Percentiles rank a stretch among this genome's conserved stretches.
Evolutionary conservation across 2,888 invertebrate genomes (phyloP).

Genomic region (Eledone cirrhosa): DNA sequence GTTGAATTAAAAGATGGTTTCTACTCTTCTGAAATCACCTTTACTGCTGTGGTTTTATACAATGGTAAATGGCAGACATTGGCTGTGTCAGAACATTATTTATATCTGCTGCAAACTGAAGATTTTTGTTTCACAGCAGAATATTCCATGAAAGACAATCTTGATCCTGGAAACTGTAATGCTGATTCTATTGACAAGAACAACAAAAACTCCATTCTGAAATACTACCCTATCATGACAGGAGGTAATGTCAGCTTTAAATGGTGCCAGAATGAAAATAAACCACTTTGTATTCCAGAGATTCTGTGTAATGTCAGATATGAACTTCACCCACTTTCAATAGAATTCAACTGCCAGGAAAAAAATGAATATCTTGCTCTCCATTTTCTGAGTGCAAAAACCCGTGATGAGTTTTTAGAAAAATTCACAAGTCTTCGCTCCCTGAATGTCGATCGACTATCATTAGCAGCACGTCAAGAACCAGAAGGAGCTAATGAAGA

Average conservation of each 20-base stretch:
- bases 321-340: constrained; percentile 44
- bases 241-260: not conserved
- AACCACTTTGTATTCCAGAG: not conserved
- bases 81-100: constrained; percentile 55
- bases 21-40: constrained; percentile 50
- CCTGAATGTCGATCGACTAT: constrained; percentile 56
- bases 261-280: not conserved
- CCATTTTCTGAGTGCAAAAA: constrained; percentile 35
- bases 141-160: not conserved
- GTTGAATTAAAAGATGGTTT: constrained; percentile 48
- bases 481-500: constrained; percentile 59
- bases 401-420: constrained; percentile 53
- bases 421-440: constrained; percentile 52
- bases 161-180: not conserved
- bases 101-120: constrained; percentile 53
- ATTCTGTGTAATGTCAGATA: constrained; percentile 35
- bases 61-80: constrained; percentile 40
- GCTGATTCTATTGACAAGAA: not conserved
- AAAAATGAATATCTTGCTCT: constrained; percentile 29
- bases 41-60: constrained; percentile 43
- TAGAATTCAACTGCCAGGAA: constrained; percentile 41
- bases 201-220: not conserved
- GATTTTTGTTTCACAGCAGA: constrained; percentile 16
- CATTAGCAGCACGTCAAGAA: constrained; percentile 52
- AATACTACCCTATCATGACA: constrained; percentile 5